Base-by-base conservation (phyloP, 2,113 vertebrate genomes). In the Platichthys stellatus region DNA sequence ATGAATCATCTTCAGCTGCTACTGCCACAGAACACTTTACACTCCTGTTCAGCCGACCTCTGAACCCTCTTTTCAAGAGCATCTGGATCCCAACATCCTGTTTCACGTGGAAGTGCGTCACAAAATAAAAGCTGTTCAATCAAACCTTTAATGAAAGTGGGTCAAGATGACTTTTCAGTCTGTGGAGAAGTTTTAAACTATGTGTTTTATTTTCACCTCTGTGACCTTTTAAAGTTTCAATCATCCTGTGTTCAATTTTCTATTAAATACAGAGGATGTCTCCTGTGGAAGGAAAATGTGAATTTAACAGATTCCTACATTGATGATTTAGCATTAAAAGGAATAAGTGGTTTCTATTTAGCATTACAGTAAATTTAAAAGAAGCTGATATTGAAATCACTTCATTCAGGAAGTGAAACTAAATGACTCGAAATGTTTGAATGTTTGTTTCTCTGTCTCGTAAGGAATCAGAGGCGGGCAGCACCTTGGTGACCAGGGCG, bases 401-500 rank as follows among this genome's bases (percentile, higher is more conserved):
- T 4, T 47, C 10, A 47, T 15, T 12, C 38, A 61, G 43, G 60
- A 70, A 81, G 56, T 58, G 60, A 74, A 73, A 57, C 9, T 47
- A 20, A 3, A 65, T 10, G 0, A 21, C 24, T 8, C 31, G 2
- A 26, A 51, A 3, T 24, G 40, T 31, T 0, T 0, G 13, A 4
- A n/a, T 0, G 10, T 63, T 31, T 31, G 21, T 23, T 56, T 66
- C 5, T 76, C 62, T 10, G n/a, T 51, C 14, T 59, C 64, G 15
- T 2, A 66, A 56, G 11, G 31, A 57, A 74, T 57, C 23, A 51
- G 14, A 68, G 43, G 59, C 15, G 13, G 13, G 51, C 38, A 28
- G 3, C 74, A 93, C 92, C 90, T 99, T 99, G 26, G 98, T 99
- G 70, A 99, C 98, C 0, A 99, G 92, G 20, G 98, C 98, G 3